These are phyloP conservation scores for Phyllotreta striolata DNA, from an alignment of 2,888 invertebrate species.

Conservation along the genomic window DNA sequence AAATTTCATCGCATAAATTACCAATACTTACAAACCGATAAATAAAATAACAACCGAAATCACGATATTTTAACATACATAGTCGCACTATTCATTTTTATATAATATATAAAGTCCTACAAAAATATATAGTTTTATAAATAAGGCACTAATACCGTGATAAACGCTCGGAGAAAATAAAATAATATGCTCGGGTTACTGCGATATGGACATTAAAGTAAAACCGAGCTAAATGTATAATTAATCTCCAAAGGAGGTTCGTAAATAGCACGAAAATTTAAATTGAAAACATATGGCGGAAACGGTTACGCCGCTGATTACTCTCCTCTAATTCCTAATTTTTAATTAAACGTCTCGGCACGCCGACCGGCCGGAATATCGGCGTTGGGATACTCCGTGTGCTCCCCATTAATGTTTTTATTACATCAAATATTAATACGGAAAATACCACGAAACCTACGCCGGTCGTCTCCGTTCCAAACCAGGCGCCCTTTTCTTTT, in stretches of 20 bases:
- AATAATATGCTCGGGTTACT: too few relatives aligned
- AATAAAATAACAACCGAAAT: constrained; percentile 18
- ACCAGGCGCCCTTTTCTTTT: background rate
- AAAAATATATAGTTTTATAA: too few relatives aligned
- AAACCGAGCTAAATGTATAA: too few relatives aligned
- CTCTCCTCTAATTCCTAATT: constrained; percentile 28
- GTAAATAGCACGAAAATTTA: too few relatives aligned
- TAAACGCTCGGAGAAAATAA: too few relatives aligned
- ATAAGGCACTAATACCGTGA: too few relatives aligned
- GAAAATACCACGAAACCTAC: constrained; percentile 18
- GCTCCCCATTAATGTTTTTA: constrained; percentile 15
- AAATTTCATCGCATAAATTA: constrained; percentile 26
- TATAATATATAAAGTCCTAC: too few relatives aligned
- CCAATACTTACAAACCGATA: constrained; percentile 25
- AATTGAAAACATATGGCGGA: background rate
- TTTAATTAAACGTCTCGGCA: constrained; percentile 31
- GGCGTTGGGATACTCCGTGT: background rate
- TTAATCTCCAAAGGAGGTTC: too few relatives aligned
- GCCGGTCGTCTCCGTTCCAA: constrained; percentile 1
- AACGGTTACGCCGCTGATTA: constrained; percentile 1
- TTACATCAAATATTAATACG: constrained; percentile 20
- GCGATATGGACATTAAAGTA: too few relatives aligned
- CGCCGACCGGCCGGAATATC: constrained; percentile 15
- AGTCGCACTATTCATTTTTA: background rate
- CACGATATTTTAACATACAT: constrained; percentile 7